Percentiles rank a stretch among this genome's conserved stretches.
These are phyloP conservation scores for Apistogramma diplotaenia DNA, from an alignment of 2,113 vertebrate species.

Conservation along the genomic window DNA sequence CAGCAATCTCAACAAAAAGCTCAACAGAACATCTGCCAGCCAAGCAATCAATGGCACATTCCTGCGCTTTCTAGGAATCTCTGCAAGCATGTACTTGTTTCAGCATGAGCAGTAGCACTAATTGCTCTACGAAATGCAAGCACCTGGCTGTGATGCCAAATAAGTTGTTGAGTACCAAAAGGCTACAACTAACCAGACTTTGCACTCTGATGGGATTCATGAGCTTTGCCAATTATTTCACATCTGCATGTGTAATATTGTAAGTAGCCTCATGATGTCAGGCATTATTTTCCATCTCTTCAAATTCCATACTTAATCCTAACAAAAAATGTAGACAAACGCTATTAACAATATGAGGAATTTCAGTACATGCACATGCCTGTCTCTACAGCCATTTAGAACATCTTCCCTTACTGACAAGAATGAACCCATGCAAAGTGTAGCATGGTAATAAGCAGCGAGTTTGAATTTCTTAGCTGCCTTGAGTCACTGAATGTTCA, in stretches of 20 bases:
- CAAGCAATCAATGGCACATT: not conserved
- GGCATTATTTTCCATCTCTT: not conserved
- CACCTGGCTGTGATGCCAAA: not conserved
- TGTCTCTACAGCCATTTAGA: not conserved
- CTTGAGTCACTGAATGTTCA: too few species aligned
- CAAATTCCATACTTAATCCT: not conserved
- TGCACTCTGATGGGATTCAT: not conserved
- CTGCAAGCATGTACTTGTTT: slow-evolving; percentile 7
- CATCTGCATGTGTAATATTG: not conserved
- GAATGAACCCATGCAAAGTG: too few species aligned
- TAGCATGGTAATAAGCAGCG: too few species aligned
- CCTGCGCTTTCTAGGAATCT: not conserved
- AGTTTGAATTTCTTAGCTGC: too few species aligned
- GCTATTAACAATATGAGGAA: not conserved
- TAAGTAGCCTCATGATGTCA: not conserved
- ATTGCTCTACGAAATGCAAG: not conserved
- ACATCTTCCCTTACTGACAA: too few species aligned
- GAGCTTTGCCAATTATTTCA: not conserved
- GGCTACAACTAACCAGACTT: not conserved
- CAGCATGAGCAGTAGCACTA: not conserved
- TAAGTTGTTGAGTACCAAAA: not conserved
- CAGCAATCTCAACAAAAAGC: not conserved
- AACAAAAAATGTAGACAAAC: not conserved
- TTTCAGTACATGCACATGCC: not conserved
- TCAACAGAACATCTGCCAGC: not conserved